These are phyloP conservation scores for Drosophila nr. perissopoda DNA, from an alignment of 2,888 invertebrate genomes.

Conservation along the genomic window DNA sequence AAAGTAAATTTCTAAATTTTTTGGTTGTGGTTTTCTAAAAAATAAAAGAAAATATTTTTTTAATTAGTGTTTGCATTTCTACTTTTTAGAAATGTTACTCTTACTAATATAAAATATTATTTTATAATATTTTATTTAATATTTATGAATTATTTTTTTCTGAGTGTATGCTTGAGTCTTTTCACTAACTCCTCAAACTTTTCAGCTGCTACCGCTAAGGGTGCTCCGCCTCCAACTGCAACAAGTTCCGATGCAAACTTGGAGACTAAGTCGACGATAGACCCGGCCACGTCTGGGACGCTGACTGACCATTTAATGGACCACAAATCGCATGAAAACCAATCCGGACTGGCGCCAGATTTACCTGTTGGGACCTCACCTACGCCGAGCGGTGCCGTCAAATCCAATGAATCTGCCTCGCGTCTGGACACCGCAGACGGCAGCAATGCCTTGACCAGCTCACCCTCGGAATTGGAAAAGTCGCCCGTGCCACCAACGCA, in stretches of 20 bases:
- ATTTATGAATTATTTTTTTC: too few species aligned
- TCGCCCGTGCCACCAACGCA: conserved; percentile 81
- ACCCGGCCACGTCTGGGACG: conserved; percentile 82
- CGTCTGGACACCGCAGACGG: conserved; percentile 75
- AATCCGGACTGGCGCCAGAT: conserved; percentile 72
- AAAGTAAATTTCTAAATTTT: too few species aligned
- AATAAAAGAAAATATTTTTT: too few species aligned
- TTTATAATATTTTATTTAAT: too few species aligned
- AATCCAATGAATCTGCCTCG: conserved; percentile 64
- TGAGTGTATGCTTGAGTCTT: neutral
- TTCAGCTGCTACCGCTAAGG: conserved; percentile 17
- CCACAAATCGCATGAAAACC: conserved; percentile 82
- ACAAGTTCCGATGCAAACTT: conserved; percentile 81
- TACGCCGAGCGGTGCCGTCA: conserved; percentile 72
- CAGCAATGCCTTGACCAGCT: conserved; percentile 48
- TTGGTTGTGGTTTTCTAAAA: too few species aligned
- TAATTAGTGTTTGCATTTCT: too few species aligned
- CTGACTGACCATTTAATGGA: conserved; percentile 83
- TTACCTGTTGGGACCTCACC: conserved; percentile 62
- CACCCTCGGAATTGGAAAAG: conserved; percentile 65
- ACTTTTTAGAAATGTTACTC: too few species aligned
- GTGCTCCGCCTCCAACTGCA: conserved; percentile 78
- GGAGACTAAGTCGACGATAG: conserved; percentile 82
- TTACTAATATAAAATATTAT: too few species aligned
- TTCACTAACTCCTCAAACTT: neutral